These are phyloP conservation scores for Drosophila punjabiensis DNA, from an alignment of 1,140 invertebrate species.

Conservation along the genomic window DNA sequence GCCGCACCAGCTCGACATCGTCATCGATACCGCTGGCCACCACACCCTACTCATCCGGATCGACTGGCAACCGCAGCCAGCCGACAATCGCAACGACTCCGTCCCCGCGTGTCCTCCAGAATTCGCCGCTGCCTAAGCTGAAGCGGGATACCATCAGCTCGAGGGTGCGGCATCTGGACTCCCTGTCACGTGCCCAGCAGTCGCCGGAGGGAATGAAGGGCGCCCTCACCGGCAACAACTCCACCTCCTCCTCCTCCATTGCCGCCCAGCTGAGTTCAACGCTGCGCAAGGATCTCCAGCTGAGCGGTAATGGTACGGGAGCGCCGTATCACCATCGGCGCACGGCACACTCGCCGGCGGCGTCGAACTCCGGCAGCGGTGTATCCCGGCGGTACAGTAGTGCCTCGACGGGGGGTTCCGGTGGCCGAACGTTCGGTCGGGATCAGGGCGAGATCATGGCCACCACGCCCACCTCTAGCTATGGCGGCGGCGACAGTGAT, in stretches of 20 bases:
- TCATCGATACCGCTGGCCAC: conserved; percentile 83
- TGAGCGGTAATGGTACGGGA: conserved; percentile 49
- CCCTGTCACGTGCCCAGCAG: conserved; percentile 83
- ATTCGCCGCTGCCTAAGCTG: conserved; percentile 86
- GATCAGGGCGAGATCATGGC: conserved; percentile 73
- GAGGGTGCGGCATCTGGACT: conserved; percentile 86
- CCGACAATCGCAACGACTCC: conserved; percentile 81
- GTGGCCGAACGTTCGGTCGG: conserved; percentile 43
- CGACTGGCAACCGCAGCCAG: conserved; percentile 65
- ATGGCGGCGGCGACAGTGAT: conserved; percentile 83
- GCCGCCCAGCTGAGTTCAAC: conserved; percentile 74
- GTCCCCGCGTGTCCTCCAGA: conserved; percentile 82
- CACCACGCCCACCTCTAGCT: conserved; percentile 82
- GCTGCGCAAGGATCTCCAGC: conserved; percentile 78
- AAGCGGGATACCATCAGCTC: conserved; percentile 88
- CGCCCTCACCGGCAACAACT: conserved; percentile 27
- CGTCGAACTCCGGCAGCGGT: conserved; percentile 30
- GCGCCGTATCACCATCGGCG: conserved; percentile 40
- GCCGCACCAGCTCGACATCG: conserved; percentile 75
- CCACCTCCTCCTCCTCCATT: conserved; percentile 64
- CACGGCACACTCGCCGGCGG: conserved; percentile 31
- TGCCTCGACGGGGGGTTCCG: conserved; percentile 59
- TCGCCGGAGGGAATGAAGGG: conserved; percentile 54
- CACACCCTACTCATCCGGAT: conserved; percentile 71
- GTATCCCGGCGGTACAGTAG: conserved; percentile 76